phyloP scores from a whole-genome alignment of 2,113 vertebrate species.

The Notothenia rossii region DNA sequence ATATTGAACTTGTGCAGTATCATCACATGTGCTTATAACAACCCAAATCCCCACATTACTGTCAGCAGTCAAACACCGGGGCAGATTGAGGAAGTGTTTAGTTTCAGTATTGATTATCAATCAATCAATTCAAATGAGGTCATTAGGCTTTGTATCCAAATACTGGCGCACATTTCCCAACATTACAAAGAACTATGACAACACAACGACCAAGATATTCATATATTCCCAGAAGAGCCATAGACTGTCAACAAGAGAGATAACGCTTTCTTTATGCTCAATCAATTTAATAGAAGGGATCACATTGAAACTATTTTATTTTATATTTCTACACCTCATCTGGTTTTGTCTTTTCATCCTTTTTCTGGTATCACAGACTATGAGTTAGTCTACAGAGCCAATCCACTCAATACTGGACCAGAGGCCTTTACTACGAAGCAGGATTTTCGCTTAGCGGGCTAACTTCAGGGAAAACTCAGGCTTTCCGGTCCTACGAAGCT shows the following conservation, averaged over 20 bases:
- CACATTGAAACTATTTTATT: no score
- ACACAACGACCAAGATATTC: not conserved
- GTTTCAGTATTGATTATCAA: constrained; percentile 13
- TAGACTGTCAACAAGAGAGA: not conserved
- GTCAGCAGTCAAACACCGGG: not conserved
- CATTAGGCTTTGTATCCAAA: not conserved
- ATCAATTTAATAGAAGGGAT: not conserved
- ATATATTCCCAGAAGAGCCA: not conserved
- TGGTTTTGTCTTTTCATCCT: not conserved
- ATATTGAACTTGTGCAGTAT: not conserved
- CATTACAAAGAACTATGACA: not conserved
- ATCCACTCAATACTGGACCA: not conserved
- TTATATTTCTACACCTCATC: no score
- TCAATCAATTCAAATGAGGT: not conserved
- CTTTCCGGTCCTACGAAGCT: no score
- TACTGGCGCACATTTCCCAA: not conserved
- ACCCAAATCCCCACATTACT: not conserved
- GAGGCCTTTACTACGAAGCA: no score
- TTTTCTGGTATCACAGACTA: not conserved
- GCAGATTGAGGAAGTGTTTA: constrained; percentile 12
- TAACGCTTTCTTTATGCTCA: not conserved
- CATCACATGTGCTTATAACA: not conserved
- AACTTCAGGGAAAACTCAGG: no score
- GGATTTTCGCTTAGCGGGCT: no score
- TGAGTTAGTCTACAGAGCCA: no score